Evolutionary conservation across 37 sponge, comb jelly and placozoan species (phyloP), one percentile per base, ranked within the genome.

Genomic region (Oopsacas minuta): DNA sequence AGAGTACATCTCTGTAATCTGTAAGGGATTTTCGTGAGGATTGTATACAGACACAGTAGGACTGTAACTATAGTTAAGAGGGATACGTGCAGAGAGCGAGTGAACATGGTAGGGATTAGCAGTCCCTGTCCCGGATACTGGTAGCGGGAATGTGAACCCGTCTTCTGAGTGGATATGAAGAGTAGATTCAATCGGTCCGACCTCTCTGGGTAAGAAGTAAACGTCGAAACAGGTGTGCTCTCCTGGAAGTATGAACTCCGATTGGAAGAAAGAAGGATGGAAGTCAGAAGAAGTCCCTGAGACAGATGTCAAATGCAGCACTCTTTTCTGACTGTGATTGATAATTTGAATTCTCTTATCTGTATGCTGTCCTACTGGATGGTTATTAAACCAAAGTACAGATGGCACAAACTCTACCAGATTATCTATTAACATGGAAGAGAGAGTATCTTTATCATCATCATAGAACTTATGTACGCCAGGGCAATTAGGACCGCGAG

Each of bases 1-100:
- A 52, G 93, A 90, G 82, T 92, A 95, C 85, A 95, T 91, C 86
- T 95, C 96, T 53, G 87, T 87, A 1, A 95, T 81, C 91, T 94
- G 95, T 36, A 95, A 82, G 51, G 93, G 32, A 15, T 83, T 53
- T 37, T 39, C 81, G 84, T 85, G 87, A 0, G 96, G 96, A 82
- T 95, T 95, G 86, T 91, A 92, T 88, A 95, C 88, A 36, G 86
- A 86, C 32, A 95, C 92, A 34, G 87, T 35, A 32, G 96, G 96
- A n/a, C 88, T 85, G 83, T 95, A 95, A 82, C 91, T 88, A 23
- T 89, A 89, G 87, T 93, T 95, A 85, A 95, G 53, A 34, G 93
- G 96, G 12, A 95, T 89, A 23, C 89, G 39, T 20, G 91, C 93
- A 34, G 87, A 69, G 22, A 95, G 82, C 0, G 91, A 83, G 32